Conservation (phyloP, 2,888 invertebrate genomes). For the Crematogaster levior region DNA sequence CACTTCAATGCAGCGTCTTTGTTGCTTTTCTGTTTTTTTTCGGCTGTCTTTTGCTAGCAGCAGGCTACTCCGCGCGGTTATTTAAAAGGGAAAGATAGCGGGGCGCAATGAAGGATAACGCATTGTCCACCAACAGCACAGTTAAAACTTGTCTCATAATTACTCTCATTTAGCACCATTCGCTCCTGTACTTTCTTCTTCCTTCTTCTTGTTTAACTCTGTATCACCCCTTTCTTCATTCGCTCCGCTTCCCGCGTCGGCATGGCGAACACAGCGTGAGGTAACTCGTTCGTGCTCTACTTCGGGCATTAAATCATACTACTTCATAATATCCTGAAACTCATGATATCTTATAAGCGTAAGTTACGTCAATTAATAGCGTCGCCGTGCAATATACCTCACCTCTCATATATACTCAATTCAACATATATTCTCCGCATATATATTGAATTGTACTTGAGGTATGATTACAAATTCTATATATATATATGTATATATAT, state of each 20-base stretch:
- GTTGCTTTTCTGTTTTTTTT: conserved; percentile 57
- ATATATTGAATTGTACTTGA: not conserved
- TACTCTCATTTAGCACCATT: conserved; percentile 83
- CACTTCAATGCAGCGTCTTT: conserved; percentile 60
- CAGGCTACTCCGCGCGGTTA: conserved; percentile 80
- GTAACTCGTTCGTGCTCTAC: conserved; percentile 42
- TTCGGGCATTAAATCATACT: conserved; percentile 43
- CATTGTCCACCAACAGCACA: conserved; percentile 82
- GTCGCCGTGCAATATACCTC: conserved; percentile 24
- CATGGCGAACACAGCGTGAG: conserved; percentile 36
- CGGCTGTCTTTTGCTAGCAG: conserved; percentile 58
- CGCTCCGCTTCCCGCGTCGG: conserved; percentile 33
- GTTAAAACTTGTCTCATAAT: conserved; percentile 85
- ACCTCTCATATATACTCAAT: conserved; percentile 11
- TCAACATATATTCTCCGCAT: not conserved
- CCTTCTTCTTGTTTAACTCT: conserved; percentile 20
- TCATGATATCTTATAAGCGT: conserved; percentile 49
- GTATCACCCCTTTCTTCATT: conserved; percentile 46
- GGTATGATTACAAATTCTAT: no score
- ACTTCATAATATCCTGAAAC: conserved; percentile 50
- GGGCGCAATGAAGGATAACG: conserved; percentile 83
- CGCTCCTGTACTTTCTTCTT: conserved; percentile 67
- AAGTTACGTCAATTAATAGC: conserved; percentile 52
- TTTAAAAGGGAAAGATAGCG: conserved; percentile 78
- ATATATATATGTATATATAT: no score